phyloP scores from a whole-genome alignment of 2,888 invertebrate species.

The Melangyna quadrimaculata region DNA sequence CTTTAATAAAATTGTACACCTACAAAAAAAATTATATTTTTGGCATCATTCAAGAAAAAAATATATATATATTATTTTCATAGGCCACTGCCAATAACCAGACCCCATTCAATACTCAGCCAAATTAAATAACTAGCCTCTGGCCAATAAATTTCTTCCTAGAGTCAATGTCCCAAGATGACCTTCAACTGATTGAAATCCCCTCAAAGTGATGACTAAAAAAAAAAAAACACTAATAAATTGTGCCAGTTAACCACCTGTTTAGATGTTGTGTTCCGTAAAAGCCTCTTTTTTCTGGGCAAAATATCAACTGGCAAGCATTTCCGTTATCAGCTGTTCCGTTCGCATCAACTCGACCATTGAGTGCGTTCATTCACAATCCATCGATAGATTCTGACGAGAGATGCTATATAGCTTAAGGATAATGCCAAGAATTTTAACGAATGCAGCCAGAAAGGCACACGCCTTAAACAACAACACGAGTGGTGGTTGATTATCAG shows the following conservation, averaged over 20 bases:
- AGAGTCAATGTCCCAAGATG: conserved; percentile 45
- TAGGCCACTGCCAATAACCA: conserved; percentile 61
- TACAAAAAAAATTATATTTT: neutral
- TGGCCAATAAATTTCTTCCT: conserved; percentile 55
- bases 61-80: too few species aligned
- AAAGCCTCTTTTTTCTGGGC: conserved; percentile 63
- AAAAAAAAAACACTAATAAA: neutral
- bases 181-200: conserved; percentile 51
- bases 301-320: conserved; percentile 65
- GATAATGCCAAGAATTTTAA: conserved; percentile 67
- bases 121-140: conserved; percentile 51
- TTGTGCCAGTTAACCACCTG: conserved; percentile 57
- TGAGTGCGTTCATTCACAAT: conserved; percentile 60
- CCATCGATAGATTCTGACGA: conserved; percentile 60
- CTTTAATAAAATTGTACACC: neutral
- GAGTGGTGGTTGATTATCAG: conserved; percentile 34
- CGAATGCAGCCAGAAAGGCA: conserved; percentile 68
- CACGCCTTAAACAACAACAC: conserved; percentile 41
- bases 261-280: conserved; percentile 36
- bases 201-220: conserved; percentile 35
- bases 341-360: conserved; percentile 38
- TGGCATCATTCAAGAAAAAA: too few species aligned
- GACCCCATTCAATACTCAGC: conserved; percentile 40
- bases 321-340: conserved; percentile 49
- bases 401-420: conserved; percentile 43